Evolutionary conservation across 2,888 invertebrate genomes (phyloP), one percentile per base, ranked within the genome.

Genomic region (Tetranychus truncatus): DNA sequence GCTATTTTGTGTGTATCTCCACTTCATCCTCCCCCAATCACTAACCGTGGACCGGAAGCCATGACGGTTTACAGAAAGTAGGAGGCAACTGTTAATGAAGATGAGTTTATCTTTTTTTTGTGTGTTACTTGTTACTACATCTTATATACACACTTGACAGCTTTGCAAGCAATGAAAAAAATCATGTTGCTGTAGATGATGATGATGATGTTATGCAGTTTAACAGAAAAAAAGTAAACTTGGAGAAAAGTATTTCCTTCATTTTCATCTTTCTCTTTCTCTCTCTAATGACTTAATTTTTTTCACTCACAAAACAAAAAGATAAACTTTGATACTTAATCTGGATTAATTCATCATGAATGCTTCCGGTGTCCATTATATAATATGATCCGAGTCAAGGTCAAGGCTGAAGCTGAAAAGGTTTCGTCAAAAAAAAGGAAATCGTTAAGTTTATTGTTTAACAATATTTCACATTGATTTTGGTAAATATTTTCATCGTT

Each of bases 1-100:
- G 20, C 11, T 20, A 11, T 20, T 69, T 69, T 69, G 24, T 67
- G 18, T n/a, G 18, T 21, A 11, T 67, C 67, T 11, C 34, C n/a
- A 11, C 69, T 69, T 69, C 69, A 20, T 24, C 69, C 69, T 20
- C 69, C 69, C 21, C 55, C 55, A 55, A 55, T 55, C 55, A 55
- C 55, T 55, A 55, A 55, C 55, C 55, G 55, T 55, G 55, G 55
- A 55, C 55, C 55, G 55, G 55, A 55, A 55, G 55, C 9, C 55
- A 55, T 55, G 11, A 55, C 9, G 15, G 9, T 15, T 55, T 55
- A 55, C 9, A 55, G 15, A 55, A 55, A 55, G 55, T 55, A 15
- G 55, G 55, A 55, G 55, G 55, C 55, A 55, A 55, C 55, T 15
- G 55, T 55, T 55, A 55, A 55, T 55, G 55, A 55, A 55, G 55